These are phyloP conservation scores for Pseudococcus viburni DNA, from an alignment of 2,888 invertebrate species.

Conservation along the genomic window DNA sequence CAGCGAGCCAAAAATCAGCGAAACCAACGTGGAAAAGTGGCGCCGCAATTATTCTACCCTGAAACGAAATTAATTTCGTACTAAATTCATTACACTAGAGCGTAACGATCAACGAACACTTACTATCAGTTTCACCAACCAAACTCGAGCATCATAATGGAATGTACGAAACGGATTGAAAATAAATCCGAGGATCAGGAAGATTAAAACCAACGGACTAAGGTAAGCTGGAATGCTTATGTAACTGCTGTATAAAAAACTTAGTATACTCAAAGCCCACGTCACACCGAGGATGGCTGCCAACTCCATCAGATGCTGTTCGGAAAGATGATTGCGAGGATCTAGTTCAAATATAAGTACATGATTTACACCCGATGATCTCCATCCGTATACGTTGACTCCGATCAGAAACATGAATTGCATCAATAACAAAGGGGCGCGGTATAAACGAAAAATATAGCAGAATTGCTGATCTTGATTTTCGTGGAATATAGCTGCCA, in stretches of 20 bases:
- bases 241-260: conserved; percentile 77
- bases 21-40: conserved; percentile 95
- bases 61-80: conserved; percentile 69
- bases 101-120: conserved; percentile 71
- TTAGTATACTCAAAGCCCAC: conserved; percentile 92
- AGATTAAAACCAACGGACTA: conserved; percentile 88
- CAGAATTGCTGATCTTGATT: conserved; percentile 77
- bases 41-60: conserved; percentile 88
- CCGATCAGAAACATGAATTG: conserved; percentile 95
- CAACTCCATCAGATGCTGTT: conserved; percentile 95
- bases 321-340: conserved; percentile 92
- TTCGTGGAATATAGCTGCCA: conserved; percentile 82
- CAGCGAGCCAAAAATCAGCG: conserved; percentile 99
- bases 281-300: conserved; percentile 94
- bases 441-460: conserved; percentile 91
- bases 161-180: conserved; percentile 94
- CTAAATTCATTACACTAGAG: neutral
- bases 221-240: conserved; percentile 92
- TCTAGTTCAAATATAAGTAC: conserved; percentile 97
- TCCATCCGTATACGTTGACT: conserved; percentile 97
- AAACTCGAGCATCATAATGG: conserved; percentile 93
- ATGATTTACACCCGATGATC: conserved; percentile 97
- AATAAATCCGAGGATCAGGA: conserved; percentile 86
- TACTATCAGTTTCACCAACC: conserved; percentile 91
- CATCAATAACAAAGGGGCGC: conserved; percentile 93